These are phyloP conservation scores for Macropodus opercularis DNA, from an alignment of 2,797 vertebrate species.

Conservation along the genomic window DNA sequence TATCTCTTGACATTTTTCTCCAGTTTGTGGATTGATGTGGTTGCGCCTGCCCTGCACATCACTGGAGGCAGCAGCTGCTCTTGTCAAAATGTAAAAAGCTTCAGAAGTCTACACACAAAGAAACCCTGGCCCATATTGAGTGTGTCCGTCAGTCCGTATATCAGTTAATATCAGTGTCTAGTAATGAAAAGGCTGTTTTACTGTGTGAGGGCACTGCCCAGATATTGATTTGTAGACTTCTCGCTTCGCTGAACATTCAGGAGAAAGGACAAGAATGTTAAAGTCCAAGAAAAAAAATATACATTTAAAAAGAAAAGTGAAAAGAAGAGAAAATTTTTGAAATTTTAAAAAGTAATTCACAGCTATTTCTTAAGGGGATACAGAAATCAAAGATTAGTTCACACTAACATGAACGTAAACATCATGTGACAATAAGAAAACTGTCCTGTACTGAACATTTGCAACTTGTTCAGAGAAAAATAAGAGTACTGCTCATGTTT, in stretches of 20 bases:
- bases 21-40: slow-evolving; percentile 36
- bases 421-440: no score
- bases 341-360: background rate
- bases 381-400: no score
- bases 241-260: slow-evolving; percentile 47
- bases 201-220: slow-evolving; percentile 32
- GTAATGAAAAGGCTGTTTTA: slow-evolving; percentile 62
- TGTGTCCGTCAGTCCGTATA: slow-evolving; percentile 52
- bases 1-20: slow-evolving; percentile 39
- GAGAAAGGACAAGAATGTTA: slow-evolving; percentile 27
- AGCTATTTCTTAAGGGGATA: no score
- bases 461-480: background rate
- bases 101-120: slow-evolving; percentile 7
- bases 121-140: slow-evolving; percentile 20
- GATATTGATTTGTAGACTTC: slow-evolving; percentile 59
- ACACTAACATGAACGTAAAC: no score
- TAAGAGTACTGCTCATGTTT: background rate
- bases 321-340: background rate
- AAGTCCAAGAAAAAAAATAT: slow-evolving; percentile 4
- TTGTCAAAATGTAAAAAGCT: slow-evolving; percentile 48
- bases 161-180: slow-evolving; percentile 61
- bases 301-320: background rate
- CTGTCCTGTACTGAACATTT: no score
- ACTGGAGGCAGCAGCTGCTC: slow-evolving; percentile 14
- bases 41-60: slow-evolving; percentile 26